Base-by-base conservation (phyloP, 2,113 vertebrate genomes). In the Isurus oxyrinchus region DNA sequence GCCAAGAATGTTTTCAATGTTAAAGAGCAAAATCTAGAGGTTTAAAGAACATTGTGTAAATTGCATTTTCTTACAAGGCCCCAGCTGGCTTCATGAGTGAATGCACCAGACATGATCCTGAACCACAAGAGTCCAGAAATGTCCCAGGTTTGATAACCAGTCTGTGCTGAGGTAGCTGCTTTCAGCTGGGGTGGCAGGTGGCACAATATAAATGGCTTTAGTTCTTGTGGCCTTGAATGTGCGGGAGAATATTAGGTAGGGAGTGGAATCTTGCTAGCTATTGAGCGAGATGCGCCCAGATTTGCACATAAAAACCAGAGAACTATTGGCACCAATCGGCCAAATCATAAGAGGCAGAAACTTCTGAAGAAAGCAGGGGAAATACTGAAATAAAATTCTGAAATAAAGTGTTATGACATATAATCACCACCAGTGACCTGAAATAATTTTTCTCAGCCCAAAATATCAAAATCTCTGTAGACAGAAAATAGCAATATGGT, bases 1-100 rank as follows among this genome's bases (percentile, higher is more conserved):
- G 79, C 79, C 79, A 84, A 84, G 40, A 84, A 84, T 84, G 90
- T n/a, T 61, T 93, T 93, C 57, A 61, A 93, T 61, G 59, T 13
- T 31, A 31, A 84, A 40, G 13, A 63, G 31, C 8, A 63, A 61
- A n/a, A n/a, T 61, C 59, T 35, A n/a, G 90, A 35, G 16, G n/a
- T 63, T 61, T n/a, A 13, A 91, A 61, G 90, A 31, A 93, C 59
- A 63, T n/a, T 40, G 35, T 63, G 59, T n/a, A 1, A 19, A 35
- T 40, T 11, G 19, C 2, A 40, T 81, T 81, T 44, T 84, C 40
- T 84, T 44, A 84, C n/a, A 84, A 84, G n/a, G 40, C 79, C 40
- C 79, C 79, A 44, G 79, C 79, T 84, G 79, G n/a, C 79, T 44
- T 84, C n/a, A 84, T 84, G 16, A 44, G 16, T 84, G 40, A 84